Percentiles rank a stretch among this genome's conserved stretches.
Evolutionary conservation across 2,113 vertebrate species (phyloP).

Genomic region (Bubo blakistoni): DNA sequence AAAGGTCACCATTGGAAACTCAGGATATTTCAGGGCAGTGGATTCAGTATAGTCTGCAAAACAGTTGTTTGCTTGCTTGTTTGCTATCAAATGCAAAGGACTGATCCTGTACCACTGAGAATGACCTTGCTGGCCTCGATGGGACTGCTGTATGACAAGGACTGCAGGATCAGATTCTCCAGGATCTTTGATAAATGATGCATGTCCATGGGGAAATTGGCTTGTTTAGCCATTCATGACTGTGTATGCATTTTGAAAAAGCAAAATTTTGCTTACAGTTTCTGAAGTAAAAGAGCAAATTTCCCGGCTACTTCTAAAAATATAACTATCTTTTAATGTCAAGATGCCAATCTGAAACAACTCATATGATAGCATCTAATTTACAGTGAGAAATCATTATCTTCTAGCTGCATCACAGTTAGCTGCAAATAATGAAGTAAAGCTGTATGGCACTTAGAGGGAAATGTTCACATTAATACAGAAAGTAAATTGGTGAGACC

Average conservation of each 20-base stretch:
- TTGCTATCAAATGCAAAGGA: not conserved
- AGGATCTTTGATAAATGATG: not conserved
- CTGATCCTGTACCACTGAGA: not conserved
- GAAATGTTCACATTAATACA: not conserved
- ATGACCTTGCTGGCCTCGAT: not conserved
- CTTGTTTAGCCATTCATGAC: not conserved
- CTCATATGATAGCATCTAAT: constrained; percentile 12
- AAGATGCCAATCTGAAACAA: constrained; percentile 23
- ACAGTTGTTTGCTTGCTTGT: not conserved
- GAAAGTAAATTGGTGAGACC: not conserved
- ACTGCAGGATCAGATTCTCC: not conserved
- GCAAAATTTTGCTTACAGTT: not conserved
- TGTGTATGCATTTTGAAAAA: not conserved
- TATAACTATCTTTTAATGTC: constrained; percentile 5
- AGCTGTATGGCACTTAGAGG: not conserved
- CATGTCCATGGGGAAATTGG: not conserved
- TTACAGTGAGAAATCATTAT: constrained; percentile 1
- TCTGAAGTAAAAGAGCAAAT: not conserved
- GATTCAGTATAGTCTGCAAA: not conserved
- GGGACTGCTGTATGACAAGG: not conserved
- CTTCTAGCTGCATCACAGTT: not conserved
- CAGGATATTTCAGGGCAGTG: not conserved
- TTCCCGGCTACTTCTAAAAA: constrained; percentile 48
- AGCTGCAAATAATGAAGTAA: constrained; percentile 10
- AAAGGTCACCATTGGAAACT: not conserved